These are phyloP conservation scores for Moxostoma hubbsi DNA, from an alignment of 2,797 vertebrate species.

Conservation along the genomic window DNA sequence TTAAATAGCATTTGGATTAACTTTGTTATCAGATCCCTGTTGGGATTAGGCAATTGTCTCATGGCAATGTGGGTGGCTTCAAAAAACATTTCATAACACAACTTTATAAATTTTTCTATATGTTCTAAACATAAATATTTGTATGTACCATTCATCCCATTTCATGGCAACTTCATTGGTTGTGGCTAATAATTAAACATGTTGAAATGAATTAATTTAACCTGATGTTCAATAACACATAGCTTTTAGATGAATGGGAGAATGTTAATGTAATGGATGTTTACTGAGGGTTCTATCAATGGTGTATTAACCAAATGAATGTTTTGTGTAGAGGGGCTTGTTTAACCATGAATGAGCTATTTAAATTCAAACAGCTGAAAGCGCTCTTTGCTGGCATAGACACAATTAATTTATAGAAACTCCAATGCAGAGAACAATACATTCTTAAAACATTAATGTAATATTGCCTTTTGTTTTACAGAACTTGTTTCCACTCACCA, in stretches of 20 bases:
- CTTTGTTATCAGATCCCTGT: constrained; percentile 14
- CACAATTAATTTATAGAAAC: constrained; percentile 21
- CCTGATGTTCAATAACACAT: constrained; percentile 6
- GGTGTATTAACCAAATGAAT: constrained; percentile 37
- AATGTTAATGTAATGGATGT: constrained; percentile 40
- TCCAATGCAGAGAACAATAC: constrained; percentile 30
- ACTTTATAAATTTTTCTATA: constrained; percentile 51
- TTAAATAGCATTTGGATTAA: constrained; percentile 19
- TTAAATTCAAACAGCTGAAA: constrained; percentile 32
- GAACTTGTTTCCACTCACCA: not conserved
- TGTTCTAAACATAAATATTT: constrained; percentile 63
- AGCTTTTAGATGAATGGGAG: constrained; percentile 33
- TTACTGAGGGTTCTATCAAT: constrained; percentile 39
- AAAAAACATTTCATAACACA: constrained; percentile 54
- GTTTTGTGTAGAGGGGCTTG: constrained; percentile 18
- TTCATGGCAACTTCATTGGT: constrained; percentile 31
- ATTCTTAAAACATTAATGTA: constrained; percentile 27
- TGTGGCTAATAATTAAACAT: constrained; percentile 37
- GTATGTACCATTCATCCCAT: constrained; percentile 48
- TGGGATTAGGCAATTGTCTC: constrained; percentile 51
- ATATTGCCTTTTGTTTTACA: constrained; percentile 18
- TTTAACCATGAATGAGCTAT: constrained; percentile 30
- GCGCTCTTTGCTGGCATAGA: constrained; percentile 42
- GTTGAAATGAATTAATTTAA: constrained; percentile 9
- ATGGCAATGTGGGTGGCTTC: constrained; percentile 58